A percentile compares a stretch with the other conserved stretches of the same genome.
These are phyloP conservation scores for Atta cephalotes DNA, from an alignment of 1,140 invertebrate species.

Conservation along the genomic window DNA sequence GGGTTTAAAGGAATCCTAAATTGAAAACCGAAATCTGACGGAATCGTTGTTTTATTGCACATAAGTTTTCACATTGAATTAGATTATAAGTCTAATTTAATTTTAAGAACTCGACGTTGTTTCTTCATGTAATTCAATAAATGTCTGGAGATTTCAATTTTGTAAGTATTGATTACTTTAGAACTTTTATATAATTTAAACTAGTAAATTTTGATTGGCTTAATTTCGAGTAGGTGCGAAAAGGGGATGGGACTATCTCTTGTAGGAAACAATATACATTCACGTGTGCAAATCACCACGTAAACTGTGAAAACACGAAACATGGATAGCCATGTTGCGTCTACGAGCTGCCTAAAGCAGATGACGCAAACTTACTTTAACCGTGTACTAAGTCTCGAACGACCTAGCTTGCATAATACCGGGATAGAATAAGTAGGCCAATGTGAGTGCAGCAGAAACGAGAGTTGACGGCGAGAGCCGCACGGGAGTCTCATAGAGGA, in stretches of 20 bases:
- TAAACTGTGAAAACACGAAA: slow-evolving; percentile 55
- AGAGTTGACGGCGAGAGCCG: not conserved
- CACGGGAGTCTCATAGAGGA: not conserved
- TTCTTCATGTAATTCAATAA: too few relatives aligned
- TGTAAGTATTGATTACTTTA: too few relatives aligned
- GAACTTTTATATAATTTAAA: not conserved
- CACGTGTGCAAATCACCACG: not conserved
- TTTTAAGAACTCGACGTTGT: too few relatives aligned
- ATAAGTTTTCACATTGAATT: too few relatives aligned
- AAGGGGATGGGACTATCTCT: not conserved
- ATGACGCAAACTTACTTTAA: slow-evolving; percentile 74
- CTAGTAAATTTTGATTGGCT: not conserved
- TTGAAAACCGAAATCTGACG: too few relatives aligned
- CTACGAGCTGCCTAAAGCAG: slow-evolving; percentile 74
- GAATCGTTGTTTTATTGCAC: too few relatives aligned
- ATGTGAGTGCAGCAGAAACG: slow-evolving; percentile 15
- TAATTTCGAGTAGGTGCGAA: not conserved
- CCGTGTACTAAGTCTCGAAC: slow-evolving; percentile 64
- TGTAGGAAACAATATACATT: not conserved
- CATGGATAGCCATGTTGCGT: slow-evolving; percentile 63
- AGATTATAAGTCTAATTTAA: too few relatives aligned
- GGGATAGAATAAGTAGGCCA: slow-evolving; percentile 61
- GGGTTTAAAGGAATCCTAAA: too few relatives aligned
- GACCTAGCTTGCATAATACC: slow-evolving; percentile 73
- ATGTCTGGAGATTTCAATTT: too few relatives aligned